Base-by-base conservation (phyloP, 2,888 invertebrate genomes). In the Poecilus cupreus region DNA sequence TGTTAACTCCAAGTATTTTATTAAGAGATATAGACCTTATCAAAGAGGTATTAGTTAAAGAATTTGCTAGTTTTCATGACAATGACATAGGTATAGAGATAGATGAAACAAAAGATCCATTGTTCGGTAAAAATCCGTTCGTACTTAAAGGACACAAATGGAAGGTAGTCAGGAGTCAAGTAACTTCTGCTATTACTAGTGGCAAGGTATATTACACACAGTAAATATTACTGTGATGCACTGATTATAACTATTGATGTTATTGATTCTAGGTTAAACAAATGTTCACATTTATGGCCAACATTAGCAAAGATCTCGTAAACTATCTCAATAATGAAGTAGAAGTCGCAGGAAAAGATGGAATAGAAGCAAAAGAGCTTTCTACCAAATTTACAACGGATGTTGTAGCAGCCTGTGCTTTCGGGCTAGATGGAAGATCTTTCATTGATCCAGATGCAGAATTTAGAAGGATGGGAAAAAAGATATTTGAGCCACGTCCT, bases 111-210 rank as follows among this genome's bases (percentile, higher is more conserved):
- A 83, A 85, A 0, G 92, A 92, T 79, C 90, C 89, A 0, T 84
- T 92, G 3, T 85, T 90, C 5, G 88, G 88, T 1, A 88, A 89
- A 60, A 90, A 91, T 87, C 90, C 91, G 0, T 91, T 92, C 83
- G 82, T 87, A 0, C 82, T 91, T 20, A 88, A 87, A 10, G 90
- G 91, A 0, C 87, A 89, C 11, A 85, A 88, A 83, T 91, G 92
- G 92, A 90, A 90, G 82, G 86, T 87, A 0, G 85, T 89, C 0
- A 87, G 92, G 4, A 86, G 87, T 0, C 90, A 90, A 83, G 83
- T 92, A 13, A 90, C 91, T 1, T 88, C 91, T 0, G 90, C 90
- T 1, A 89, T 92, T 26, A 91, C 91, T 0, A 86, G 87, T 10
- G 89, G 89, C 46, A 90, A 91, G 82, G 90, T 90, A 87, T 22